A percentile compares a stretch with the other conserved stretches of the same genome.
phyloP scores from a whole-genome alignment of 2,113 vertebrate species.

The Perca schrenkii region DNA sequence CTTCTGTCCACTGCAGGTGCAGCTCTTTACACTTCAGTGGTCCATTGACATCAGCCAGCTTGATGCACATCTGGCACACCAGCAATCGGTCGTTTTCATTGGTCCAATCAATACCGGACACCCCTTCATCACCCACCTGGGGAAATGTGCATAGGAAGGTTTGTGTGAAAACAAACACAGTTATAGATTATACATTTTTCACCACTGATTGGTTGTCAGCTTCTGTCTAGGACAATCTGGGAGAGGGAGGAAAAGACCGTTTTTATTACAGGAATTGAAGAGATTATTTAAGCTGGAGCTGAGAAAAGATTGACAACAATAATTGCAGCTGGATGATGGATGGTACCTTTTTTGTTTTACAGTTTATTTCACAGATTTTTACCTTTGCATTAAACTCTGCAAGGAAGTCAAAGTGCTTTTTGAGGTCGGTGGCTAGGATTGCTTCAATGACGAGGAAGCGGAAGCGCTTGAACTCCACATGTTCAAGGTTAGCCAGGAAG shows the following conservation, averaged over 20 bases:
- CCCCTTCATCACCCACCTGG: conserved; percentile 94
- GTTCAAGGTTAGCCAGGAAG: conserved; percentile 94
- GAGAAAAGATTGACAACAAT: not conserved
- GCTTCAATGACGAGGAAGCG: conserved; percentile 99
- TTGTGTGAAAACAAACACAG: not conserved
- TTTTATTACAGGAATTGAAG: not conserved
- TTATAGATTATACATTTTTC: conserved; percentile 10
- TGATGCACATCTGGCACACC: conserved; percentile 99
- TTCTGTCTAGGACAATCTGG: not conserved
- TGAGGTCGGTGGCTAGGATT: conserved; percentile 97
- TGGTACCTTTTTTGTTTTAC: not conserved
- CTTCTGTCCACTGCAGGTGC: conserved; percentile 97
- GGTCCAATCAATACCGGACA: conserved; percentile 93
- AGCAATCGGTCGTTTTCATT: conserved; percentile 96
- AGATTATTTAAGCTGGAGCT: not conserved
- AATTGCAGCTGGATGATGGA: not conserved
- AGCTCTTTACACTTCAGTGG: conserved; percentile 95
- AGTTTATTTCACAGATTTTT: conserved; percentile 36
- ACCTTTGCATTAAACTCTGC: conserved; percentile 98
- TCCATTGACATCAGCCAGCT: conserved; percentile 97
- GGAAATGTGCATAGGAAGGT: not conserved
- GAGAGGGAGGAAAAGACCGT: not conserved
- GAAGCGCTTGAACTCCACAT: conserved; percentile 98
- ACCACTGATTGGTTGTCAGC: not conserved
- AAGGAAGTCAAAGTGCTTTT: conserved; percentile 99